Conservation (phyloP, 2,113 vertebrate genomes). For the Grammomys dolichurus region DNA sequence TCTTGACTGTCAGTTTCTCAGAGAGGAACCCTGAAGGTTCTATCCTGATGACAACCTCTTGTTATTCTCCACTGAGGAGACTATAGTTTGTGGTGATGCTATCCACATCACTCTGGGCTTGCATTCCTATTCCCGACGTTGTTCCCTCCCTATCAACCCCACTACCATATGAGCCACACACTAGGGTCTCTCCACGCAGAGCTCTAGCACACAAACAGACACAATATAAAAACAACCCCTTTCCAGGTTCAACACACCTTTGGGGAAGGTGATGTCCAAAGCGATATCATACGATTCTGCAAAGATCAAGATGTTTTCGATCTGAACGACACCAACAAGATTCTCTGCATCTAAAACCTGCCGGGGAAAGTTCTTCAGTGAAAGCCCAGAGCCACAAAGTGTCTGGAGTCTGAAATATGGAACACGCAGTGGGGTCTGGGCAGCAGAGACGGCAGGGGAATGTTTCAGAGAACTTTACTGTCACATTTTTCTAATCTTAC, state of each 20-base stretch:
- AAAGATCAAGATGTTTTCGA: conserved; percentile 90
- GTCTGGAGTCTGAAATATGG: not conserved
- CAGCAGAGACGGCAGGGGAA: not conserved
- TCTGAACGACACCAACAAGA: conserved; percentile 91
- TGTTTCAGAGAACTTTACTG: not conserved
- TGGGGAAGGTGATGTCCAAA: conserved; percentile 90
- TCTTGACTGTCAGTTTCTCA: not conserved
- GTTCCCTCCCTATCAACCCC: too few relatives aligned
- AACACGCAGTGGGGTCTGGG: not conserved
- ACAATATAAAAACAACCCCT: not conserved
- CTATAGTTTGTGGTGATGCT: not conserved
- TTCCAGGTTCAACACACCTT: conserved; percentile 86
- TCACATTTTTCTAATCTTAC: not conserved
- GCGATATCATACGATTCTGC: conserved; percentile 93
- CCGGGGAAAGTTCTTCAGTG: conserved; percentile 6
- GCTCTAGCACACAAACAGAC: not conserved
- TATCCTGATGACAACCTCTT: not conserved
- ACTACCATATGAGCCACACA: not conserved
- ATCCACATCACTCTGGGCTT: not conserved
- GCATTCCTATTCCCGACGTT: not conserved
- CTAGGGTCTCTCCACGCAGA: not conserved
- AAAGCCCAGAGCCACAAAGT: not conserved
- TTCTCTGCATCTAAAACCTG: conserved; percentile 94
- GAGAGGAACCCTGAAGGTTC: not conserved
- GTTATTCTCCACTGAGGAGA: not conserved